A percentile compares a stretch with the other conserved stretches of the same genome.
Conservation (phyloP, 2,113 vertebrate genomes). For the Azemiops feae region DNA sequence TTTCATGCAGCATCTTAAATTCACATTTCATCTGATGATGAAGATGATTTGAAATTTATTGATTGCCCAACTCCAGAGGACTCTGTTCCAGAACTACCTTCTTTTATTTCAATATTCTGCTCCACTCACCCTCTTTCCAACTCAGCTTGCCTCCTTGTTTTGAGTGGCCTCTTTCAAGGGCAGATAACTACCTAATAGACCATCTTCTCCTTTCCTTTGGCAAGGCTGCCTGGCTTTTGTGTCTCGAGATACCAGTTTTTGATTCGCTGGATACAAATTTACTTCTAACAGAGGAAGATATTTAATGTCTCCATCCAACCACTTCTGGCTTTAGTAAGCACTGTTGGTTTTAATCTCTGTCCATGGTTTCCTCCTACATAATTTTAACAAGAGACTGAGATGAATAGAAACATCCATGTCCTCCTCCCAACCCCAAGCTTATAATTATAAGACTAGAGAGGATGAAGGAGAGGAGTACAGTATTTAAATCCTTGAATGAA, state of each 20-base stretch:
- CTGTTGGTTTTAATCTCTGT: background rate
- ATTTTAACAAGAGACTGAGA: rapidly evolving
- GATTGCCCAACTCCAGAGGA: background rate
- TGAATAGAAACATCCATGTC: background rate
- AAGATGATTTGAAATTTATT: background rate
- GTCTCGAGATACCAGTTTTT: slow-evolving; percentile 19
- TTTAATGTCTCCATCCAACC: slow-evolving; percentile 19
- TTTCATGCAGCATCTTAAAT: background rate
- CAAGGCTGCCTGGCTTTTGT: slow-evolving; percentile 11
- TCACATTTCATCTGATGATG: background rate
- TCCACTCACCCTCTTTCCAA: too few relatives aligned
- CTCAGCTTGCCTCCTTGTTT: background rate
- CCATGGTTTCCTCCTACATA: background rate
- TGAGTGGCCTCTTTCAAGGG: background rate
- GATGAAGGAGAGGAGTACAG: background rate
- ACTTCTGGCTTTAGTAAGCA: background rate
- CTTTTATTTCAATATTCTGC: background rate
- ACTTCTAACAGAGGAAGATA: slow-evolving; percentile 22
- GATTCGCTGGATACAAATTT: slow-evolving; percentile 16
- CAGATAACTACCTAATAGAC: slow-evolving; percentile 28
- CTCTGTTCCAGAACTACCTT: background rate
- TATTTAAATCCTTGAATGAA: background rate
- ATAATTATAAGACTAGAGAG: background rate
- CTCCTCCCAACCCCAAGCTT: background rate
- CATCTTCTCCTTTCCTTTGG: slow-evolving; percentile 38